A percentile compares a stretch with the other conserved stretches of the same genome.
These are phyloP conservation scores for Gallinago paraguaiae DNA, from an alignment of 2,113 vertebrate species.

Conservation along the genomic window DNA sequence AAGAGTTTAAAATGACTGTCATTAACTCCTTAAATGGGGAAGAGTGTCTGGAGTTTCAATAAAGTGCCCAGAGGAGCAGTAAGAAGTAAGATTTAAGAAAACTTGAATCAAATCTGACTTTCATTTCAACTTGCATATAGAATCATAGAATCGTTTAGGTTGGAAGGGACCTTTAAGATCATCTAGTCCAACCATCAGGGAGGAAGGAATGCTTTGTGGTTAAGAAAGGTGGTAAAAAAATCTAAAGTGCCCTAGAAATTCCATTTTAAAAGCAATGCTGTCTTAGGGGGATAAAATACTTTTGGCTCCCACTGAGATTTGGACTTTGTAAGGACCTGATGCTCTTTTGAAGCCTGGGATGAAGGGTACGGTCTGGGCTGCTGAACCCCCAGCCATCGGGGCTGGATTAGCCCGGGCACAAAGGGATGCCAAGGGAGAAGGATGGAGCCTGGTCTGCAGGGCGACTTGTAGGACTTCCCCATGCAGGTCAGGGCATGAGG, in stretches of 20 bases:
- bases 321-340: not conserved
- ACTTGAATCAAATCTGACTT: slow-evolving; percentile 46
- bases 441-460: not conserved
- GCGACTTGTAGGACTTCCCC: rapidly evolving
- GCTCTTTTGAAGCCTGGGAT: rapidly evolving
- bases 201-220: not conserved
- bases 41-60: slow-evolving; percentile 22
- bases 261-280: not conserved
- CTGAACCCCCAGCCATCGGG: rapidly evolving
- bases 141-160: too few species aligned
- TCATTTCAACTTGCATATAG: slow-evolving; percentile 8
- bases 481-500: rapidly evolving
- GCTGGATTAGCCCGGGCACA: not conserved
- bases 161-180: too few species aligned
- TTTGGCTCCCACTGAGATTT: not conserved
- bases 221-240: not conserved
- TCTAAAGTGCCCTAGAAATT: not conserved
- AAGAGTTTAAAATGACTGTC: slow-evolving; percentile 41
- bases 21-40: slow-evolving; percentile 15
- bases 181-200: not conserved
- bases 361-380: not conserved
- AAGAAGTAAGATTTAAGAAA: slow-evolving; percentile 43
- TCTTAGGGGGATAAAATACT: not conserved
- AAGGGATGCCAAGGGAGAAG: rapidly evolving
- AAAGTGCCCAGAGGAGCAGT: slow-evolving; percentile 13